phyloP scores from a whole-genome alignment of 2,113 vertebrate species.

The Pogona vitticeps region DNA sequence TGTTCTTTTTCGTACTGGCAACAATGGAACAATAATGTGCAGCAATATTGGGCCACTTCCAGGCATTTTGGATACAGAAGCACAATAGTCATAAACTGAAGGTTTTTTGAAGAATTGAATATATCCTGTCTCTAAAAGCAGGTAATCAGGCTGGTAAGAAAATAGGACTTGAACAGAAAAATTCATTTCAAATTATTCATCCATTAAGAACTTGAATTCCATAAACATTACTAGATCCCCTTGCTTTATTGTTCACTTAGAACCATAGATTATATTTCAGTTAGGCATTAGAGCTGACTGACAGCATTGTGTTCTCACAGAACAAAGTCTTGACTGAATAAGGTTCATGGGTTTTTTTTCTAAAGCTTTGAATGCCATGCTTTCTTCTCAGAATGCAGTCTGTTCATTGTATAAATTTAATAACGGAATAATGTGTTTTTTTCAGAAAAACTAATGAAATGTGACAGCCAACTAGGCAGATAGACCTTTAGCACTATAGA shows the following conservation, averaged over 20 bases:
- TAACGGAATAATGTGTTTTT: constrained; percentile 31
- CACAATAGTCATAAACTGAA: too few relatives aligned
- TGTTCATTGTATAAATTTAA: constrained; percentile 28
- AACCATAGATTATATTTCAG: constrained; percentile 45
- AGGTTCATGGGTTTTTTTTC: constrained; percentile 30
- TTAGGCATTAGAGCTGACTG: constrained; percentile 51
- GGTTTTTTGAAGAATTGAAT: too few relatives aligned
- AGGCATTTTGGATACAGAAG: too few relatives aligned
- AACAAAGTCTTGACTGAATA: constrained; percentile 37
- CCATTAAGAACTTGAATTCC: background rate
- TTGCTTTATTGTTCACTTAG: constrained; percentile 34
- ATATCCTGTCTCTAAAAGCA: constrained; percentile 5
- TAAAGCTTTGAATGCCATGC: constrained; percentile 17
- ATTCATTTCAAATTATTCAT: background rate
- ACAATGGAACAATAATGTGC: too few relatives aligned
- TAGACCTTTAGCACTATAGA: background rate
- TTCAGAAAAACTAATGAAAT: constrained; percentile 29
- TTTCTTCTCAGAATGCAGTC: constrained; percentile 8
- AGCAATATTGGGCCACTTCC: too few relatives aligned
- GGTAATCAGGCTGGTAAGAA: background rate
- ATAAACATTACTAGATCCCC: constrained; percentile 27
- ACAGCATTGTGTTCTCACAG: constrained; percentile 27
- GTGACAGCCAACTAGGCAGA: constrained; percentile 9
- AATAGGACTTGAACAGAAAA: constrained; percentile 9
- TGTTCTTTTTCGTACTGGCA: too few relatives aligned